Evolutionary conservation across 1,140 invertebrate species (phyloP).

Genomic region (Drosophila trapezifrons): DNA sequence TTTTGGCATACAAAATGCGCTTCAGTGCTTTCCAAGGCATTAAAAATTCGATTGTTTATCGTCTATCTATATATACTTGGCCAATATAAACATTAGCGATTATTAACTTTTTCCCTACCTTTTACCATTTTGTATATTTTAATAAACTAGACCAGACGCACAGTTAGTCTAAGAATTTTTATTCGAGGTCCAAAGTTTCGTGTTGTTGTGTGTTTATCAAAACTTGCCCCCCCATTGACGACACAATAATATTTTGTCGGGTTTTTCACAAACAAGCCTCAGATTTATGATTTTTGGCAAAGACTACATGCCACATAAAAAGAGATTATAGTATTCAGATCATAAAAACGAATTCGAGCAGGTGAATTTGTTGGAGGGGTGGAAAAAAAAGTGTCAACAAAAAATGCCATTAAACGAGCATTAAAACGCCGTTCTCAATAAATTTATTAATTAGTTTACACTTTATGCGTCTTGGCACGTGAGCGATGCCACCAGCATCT

Average conservation of each 20-base stretch:
- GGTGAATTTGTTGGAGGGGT: conserved; percentile 8
- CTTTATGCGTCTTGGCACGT: conserved; percentile 44
- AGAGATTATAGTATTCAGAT: conserved; percentile 20
- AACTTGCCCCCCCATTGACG: conserved; percentile 26
- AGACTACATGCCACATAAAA: conserved; percentile 37
- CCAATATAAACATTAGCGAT: conserved; percentile 62
- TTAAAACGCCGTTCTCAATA: conserved; percentile 26
- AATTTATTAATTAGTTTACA: conserved; percentile 59
- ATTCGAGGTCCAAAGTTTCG: conserved; percentile 19
- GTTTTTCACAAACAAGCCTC: conserved; percentile 35
- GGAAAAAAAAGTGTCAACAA: conserved; percentile 37
- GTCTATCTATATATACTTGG: conserved; percentile 35
- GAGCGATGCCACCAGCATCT: conserved; percentile 35
- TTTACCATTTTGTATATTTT: conserved; percentile 29
- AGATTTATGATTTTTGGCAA: conserved; percentile 55
- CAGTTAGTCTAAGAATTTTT: background rate
- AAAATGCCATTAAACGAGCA: conserved; percentile 46
- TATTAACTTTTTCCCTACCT: conserved; percentile 61
- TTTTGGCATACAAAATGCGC: conserved; percentile 48
- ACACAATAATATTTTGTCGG: conserved; percentile 26
- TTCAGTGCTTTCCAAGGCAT: conserved; percentile 64
- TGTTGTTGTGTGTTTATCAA: conserved; percentile 39
- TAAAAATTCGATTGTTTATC: conserved; percentile 72
- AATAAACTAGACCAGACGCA: background rate
- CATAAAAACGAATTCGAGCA: conserved; percentile 25